A percentile compares a stretch with the other conserved stretches of the same genome.
Conservation (phyloP, 2,888 invertebrate species). For the Julus scandinavius region DNA sequence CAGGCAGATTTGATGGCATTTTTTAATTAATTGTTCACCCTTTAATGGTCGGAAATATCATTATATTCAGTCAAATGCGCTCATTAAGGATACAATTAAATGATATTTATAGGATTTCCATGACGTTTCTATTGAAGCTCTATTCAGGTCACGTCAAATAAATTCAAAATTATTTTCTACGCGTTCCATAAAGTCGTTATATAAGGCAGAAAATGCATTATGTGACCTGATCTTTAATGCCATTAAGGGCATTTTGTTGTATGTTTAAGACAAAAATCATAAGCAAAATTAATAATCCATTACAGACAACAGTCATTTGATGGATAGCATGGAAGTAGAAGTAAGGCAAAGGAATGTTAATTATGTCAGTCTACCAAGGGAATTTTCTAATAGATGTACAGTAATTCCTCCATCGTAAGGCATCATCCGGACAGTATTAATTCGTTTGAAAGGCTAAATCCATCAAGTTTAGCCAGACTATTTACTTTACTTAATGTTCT, state of each 20-base stretch:
- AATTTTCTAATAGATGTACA: no score
- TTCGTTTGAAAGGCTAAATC: neutral
- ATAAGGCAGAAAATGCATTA: neutral
- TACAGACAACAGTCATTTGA: neutral
- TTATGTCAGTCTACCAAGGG: no score
- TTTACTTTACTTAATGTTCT: neutral
- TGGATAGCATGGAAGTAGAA: neutral
- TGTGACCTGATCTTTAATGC: neutral
- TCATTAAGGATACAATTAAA: neutral
- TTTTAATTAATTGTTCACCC: neutral
- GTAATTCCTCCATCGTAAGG: neutral
- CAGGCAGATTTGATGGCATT: neutral
- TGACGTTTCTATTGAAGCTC: neutral
- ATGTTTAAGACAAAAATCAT: neutral
- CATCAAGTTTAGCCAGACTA: neutral
- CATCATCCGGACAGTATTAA: no score
- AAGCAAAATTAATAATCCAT: neutral
- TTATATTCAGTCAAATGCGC: neutral
- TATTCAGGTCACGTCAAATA: constrained; percentile 11
- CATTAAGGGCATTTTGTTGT: neutral
- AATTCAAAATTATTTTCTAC: neutral
- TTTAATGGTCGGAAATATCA: neutral
- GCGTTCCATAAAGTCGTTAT: neutral
- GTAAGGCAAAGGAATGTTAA: no score
- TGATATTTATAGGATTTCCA: neutral